phyloP scores from a whole-genome alignment of 2,888 invertebrate species.

The Plusia festucae region DNA sequence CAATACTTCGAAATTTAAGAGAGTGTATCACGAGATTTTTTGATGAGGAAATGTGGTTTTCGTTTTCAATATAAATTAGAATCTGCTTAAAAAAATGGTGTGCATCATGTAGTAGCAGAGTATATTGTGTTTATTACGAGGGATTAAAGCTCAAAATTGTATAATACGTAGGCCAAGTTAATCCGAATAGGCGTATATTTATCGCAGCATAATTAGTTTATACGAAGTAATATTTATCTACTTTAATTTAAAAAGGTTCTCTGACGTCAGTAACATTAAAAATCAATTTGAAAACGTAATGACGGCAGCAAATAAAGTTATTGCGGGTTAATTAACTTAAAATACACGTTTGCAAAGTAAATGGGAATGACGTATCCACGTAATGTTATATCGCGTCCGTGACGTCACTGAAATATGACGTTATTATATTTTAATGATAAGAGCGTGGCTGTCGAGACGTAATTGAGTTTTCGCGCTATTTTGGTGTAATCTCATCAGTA shows the following conservation, averaged over 20 bases:
- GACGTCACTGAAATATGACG: constrained; percentile 29
- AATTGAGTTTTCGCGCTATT: constrained; percentile 27
- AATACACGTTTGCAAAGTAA: constrained; percentile 4
- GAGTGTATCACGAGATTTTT: neutral
- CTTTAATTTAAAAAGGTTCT: constrained; percentile 2
- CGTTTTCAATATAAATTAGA: neutral
- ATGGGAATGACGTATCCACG: constrained; percentile 16
- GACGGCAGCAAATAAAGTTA: constrained; percentile 25
- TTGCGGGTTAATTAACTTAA: constrained; percentile 9
- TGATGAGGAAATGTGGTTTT: too few species aligned
- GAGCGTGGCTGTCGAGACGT: constrained; percentile 10
- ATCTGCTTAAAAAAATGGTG: too few species aligned
- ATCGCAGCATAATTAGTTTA: neutral
- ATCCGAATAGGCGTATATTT: too few species aligned
- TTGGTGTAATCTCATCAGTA: constrained; percentile 28
- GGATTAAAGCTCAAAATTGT: neutral
- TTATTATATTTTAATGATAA: constrained; percentile 24
- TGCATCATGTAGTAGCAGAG: too few species aligned
- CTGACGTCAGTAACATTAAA: constrained; percentile 14
- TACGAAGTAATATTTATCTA: neutral
- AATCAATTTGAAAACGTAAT: neutral
- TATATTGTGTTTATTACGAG: too few species aligned
- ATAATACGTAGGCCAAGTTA: too few species aligned
- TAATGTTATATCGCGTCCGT: constrained; percentile 10
- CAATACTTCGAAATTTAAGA: constrained; percentile 9